These are phyloP conservation scores for Xiphydria camelus DNA, from an alignment of 2,888 invertebrate species.

Conservation along the genomic window DNA sequence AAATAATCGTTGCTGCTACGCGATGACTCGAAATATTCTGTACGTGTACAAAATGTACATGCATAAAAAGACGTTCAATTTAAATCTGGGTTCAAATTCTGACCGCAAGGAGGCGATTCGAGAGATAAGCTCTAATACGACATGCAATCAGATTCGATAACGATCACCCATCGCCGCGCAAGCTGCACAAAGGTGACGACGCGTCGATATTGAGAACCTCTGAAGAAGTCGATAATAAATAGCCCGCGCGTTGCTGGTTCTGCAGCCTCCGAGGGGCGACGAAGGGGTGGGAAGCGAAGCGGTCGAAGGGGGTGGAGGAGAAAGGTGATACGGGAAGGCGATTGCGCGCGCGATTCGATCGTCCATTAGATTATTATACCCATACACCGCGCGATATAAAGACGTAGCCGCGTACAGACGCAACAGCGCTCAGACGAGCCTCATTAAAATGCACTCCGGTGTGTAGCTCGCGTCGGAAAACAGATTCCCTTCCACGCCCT, in stretches of 20 bases:
- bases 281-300: constrained; percentile 16
- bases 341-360: constrained; percentile 19
- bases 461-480: constrained; percentile 15
- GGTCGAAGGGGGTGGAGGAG: constrained; percentile 6
- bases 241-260: constrained; percentile 18
- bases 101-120: too few relatives aligned
- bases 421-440: too few relatives aligned
- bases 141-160: too few relatives aligned
- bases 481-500: neutral
- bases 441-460: too few relatives aligned
- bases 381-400: constrained; percentile 28
- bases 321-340: neutral
- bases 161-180: too few relatives aligned
- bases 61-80: too few relatives aligned
- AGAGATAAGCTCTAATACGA: too few relatives aligned
- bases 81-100: too few relatives aligned
- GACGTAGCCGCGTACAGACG: constrained; percentile 19
- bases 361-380: constrained; percentile 34
- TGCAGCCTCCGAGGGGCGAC: constrained; percentile 18
- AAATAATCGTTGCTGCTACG: too few relatives aligned
- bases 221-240: constrained; percentile 29
- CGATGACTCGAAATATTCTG: too few relatives aligned
- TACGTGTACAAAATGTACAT: too few relatives aligned
- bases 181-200: too few relatives aligned
- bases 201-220: neutral